A percentile compares a stretch with the other conserved stretches of the same genome.
phyloP scores from a whole-genome alignment of 92 coral and sea anemone genomes.

The Zoanthus gigantus region DNA sequence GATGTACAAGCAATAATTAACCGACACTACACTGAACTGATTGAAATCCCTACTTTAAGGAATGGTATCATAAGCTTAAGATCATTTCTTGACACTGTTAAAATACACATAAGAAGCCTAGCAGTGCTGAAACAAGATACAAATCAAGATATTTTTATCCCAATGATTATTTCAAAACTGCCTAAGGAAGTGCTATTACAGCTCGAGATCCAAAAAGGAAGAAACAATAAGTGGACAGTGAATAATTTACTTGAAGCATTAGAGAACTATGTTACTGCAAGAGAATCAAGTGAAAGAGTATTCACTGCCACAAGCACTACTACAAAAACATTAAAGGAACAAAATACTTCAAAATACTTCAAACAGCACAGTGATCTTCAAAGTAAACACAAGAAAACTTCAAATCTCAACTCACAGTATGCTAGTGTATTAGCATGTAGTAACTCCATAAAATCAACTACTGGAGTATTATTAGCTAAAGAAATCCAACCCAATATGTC shows the following conservation, averaged over 20 bases:
- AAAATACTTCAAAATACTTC: not conserved
- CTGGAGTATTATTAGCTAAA: conserved; percentile 24
- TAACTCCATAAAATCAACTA: not conserved
- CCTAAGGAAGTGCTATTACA: conserved; percentile 19
- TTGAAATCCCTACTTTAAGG: not conserved
- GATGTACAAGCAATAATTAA: not conserved
- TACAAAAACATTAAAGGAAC: not conserved
- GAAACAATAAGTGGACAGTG: conserved; percentile 15
- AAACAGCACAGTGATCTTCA: not conserved
- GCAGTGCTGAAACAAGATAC: not conserved
- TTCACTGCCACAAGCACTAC: not conserved
- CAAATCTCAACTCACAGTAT: conserved; percentile 3
- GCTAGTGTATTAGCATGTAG: not conserved
- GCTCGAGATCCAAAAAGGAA: conserved; percentile 29
- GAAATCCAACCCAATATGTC: not conserved
- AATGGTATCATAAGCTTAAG: conserved; percentile 24
- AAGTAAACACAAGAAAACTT: not conserved
- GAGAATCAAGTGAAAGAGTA: conserved; percentile 26
- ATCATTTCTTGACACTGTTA: conserved; percentile 33
- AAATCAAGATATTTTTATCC: conserved; percentile 38
- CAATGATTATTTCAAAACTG: conserved; percentile 3
- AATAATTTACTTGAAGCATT: conserved; percentile 1
- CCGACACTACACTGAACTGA: not conserved
- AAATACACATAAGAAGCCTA: conserved; percentile 43
- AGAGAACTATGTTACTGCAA: conserved; percentile 35